Conservation (phyloP, 2,113 vertebrate species). For the Etheostoma spectabile region DNA sequence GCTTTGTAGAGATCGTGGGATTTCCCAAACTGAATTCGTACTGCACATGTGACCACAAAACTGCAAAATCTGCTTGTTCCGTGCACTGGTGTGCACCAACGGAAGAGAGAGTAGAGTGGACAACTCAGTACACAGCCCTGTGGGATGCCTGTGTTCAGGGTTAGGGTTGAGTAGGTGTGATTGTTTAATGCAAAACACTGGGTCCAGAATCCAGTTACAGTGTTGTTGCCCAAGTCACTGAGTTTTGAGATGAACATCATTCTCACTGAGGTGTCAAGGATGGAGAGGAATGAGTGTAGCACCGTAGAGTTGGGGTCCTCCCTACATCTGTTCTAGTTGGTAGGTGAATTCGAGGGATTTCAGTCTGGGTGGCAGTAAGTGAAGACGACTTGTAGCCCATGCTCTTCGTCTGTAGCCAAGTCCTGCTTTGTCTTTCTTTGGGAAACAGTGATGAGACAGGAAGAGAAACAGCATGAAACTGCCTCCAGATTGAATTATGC, state of each 20-base stretch:
- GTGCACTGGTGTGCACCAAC: too few species aligned
- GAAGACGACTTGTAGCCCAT: constrained; percentile 27
- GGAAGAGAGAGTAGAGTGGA: not conserved
- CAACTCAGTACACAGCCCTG: not conserved
- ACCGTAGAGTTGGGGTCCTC: not conserved
- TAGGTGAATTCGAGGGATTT: not conserved
- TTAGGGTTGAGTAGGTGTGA: not conserved
- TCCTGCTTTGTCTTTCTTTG: constrained; percentile 64
- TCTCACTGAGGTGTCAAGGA: not conserved
- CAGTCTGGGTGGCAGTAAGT: not conserved
- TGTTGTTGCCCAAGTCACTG: not conserved
- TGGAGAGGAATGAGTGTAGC: not conserved
- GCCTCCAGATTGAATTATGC: constrained; percentile 80
- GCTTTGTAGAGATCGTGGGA: too few species aligned
- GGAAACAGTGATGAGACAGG: constrained; percentile 74
- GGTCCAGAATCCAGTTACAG: not conserved
- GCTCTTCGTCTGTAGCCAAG: constrained; percentile 42
- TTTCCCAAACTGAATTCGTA: too few species aligned
- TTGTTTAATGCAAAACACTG: not conserved
- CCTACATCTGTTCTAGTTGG: not conserved
- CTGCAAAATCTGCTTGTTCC: too few species aligned
- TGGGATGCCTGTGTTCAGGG: not conserved
- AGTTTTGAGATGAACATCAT: not conserved
- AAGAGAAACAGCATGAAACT: constrained; percentile 81
- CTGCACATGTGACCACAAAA: too few species aligned